These are phyloP conservation scores for Misgurnus anguillicaudatus DNA, from an alignment of 2,113 vertebrate genomes.

Conservation along the genomic window DNA sequence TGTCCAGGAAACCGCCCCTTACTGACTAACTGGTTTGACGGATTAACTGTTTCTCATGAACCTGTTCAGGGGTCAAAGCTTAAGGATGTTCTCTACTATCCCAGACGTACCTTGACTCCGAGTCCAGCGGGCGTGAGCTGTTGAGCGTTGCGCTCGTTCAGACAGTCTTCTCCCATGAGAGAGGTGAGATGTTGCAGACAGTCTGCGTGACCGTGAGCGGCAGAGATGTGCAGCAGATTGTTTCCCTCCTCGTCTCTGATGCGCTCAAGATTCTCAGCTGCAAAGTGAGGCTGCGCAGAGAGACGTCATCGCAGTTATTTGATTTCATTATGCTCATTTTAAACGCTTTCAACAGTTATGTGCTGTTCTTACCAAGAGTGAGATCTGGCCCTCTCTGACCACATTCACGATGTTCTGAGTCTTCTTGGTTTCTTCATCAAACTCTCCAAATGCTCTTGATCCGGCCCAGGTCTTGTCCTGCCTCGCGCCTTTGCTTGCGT, in stretches of 20 bases:
- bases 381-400: slow-evolving; percentile 94
- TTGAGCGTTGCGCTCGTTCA: slow-evolving; percentile 88
- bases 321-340: not conserved
- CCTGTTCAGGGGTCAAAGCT: no score
- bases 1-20: no score
- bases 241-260: slow-evolving; percentile 90
- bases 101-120: slow-evolving; percentile 86
- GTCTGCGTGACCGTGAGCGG: slow-evolving; percentile 89
- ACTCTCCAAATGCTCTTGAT: slow-evolving; percentile 72
- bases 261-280: slow-evolving; percentile 93
- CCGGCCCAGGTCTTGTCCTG: slow-evolving; percentile 74
- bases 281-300: slow-evolving; percentile 85
- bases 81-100: no score
- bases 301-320: slow-evolving; percentile 1
- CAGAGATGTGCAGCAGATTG: slow-evolving; percentile 92
- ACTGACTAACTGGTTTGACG: no score
- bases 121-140: slow-evolving; percentile 93
- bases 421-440: slow-evolving; percentile 85
- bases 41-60: no score
- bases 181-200: slow-evolving; percentile 98
- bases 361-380: slow-evolving; percentile 84
- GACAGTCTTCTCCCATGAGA: slow-evolving; percentile 95
- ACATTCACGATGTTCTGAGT: slow-evolving; percentile 95
- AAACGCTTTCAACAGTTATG: not conserved
- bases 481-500: slow-evolving; percentile 64